These are phyloP conservation scores for Neotragus pygmaeus DNA, from an alignment of 2,113 vertebrate genomes.

Conservation along the genomic window DNA sequence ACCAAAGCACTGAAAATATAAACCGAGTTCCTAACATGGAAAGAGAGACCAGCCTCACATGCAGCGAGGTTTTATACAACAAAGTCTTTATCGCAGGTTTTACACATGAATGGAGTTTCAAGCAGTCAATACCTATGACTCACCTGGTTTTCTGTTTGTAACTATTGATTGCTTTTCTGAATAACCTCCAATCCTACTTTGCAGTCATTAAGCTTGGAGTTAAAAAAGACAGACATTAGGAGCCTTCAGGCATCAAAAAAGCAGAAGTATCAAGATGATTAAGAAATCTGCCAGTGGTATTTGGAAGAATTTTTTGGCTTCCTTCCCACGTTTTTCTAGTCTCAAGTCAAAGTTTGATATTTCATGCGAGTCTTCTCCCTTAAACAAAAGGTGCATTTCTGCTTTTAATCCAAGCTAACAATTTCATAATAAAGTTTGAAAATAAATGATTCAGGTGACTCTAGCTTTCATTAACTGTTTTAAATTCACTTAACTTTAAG, in stretches of 20 bases:
- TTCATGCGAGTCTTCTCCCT: background rate
- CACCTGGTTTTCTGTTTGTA: background rate
- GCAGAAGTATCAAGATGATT: conserved; percentile 6
- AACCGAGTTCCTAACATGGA: background rate
- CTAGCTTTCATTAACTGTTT: conserved; percentile 5
- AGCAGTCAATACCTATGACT: background rate
- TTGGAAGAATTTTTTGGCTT: conserved; percentile 23
- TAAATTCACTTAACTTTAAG: conserved; percentile 38
- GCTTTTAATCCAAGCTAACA: background rate
- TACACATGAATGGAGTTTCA: background rate
- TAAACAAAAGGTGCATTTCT: conserved; percentile 40
- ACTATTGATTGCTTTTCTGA: conserved; percentile 23
- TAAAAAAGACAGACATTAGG: background rate
- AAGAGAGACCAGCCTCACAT: background rate
- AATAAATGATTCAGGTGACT: conserved; percentile 39
- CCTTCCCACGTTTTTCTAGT: background rate
- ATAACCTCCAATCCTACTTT: conserved; percentile 25
- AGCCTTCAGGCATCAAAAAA: background rate
- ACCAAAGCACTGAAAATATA: background rate
- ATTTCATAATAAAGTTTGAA: conserved; percentile 37
- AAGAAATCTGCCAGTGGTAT: conserved; percentile 22
- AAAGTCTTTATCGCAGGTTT: background rate
- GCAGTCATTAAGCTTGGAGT: background rate
- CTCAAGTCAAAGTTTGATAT: conserved; percentile 33
- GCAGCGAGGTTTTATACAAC: background rate